Base-by-base conservation (phyloP, 2,888 invertebrate genomes). In the Watsonalla binaria region DNA sequence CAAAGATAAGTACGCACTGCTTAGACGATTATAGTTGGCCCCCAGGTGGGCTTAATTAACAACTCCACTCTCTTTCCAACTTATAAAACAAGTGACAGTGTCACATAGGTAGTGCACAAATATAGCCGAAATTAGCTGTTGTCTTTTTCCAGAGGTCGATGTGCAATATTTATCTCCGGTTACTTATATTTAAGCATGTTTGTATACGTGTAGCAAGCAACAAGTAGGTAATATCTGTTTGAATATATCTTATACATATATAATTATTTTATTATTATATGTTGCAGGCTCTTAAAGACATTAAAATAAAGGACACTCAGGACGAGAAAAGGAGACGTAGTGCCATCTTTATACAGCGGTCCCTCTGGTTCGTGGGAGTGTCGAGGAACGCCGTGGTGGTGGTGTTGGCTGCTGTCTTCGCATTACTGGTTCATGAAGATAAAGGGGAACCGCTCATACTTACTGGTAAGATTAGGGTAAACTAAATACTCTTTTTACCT, bases 301-400 rank as follows among this genome's bases (percentile, higher is more conserved):
- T 92, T 47, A 82, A 82, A 48, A 65, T 91, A 0, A 81, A 78
- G 51, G 75, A 73, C 4, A 71, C 76, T 6, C 65, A 78, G 55
- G 78, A 80, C 51, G 82, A 84, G 63, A 84, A 85, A 61, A 65
- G 75, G 15, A 70, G 73, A 14, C 77, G 76, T 35, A 76, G 70
- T 13, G 70, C 78, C 14, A 66, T 75, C 15, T 62, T 82, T 13
- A 52, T 92, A 2, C 91, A 89, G 64, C 92, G 86, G 59, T 59
- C 82, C 13, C 66, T 94, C 8, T 95, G 94, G 94, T 92, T 94
- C 55, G 61, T 92, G 0, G 94, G 94, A 0, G 94, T 94, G 0
- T 92, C 93, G 0, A 91, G 95, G 59, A 95, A 95, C 73, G 95
- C 95, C 0, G 86, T 95, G 0, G 92, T 94, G 0, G 95, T 95